These are phyloP conservation scores for Perognathus longimembris DNA, from an alignment of 2,113 vertebrate species.

Conservation along the genomic window DNA sequence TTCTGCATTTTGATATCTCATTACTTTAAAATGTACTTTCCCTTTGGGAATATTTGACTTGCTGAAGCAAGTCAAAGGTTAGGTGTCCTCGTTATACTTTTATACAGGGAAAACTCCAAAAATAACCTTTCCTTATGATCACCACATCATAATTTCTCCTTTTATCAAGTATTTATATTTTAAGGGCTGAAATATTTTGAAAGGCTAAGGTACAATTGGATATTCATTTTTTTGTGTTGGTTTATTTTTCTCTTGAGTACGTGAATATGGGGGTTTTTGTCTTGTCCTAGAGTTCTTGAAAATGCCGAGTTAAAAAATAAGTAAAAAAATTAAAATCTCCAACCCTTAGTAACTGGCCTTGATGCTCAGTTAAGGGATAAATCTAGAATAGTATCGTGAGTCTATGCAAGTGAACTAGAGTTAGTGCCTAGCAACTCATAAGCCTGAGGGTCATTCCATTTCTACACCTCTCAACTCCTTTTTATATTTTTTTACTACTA, in stretches of 20 bases:
- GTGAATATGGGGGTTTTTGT: conserved; percentile 11
- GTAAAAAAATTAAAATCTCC: conserved; percentile 27
- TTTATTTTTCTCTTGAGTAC: conserved; percentile 17
- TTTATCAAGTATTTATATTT: conserved; percentile 57
- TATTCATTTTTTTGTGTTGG: conserved; percentile 12
- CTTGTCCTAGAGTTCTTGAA: conserved; percentile 9
- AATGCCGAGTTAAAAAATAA: conserved; percentile 19
- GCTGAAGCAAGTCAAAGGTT: conserved; percentile 52
- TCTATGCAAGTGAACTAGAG: background rate
- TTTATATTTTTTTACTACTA: conserved; percentile 19
- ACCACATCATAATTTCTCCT: background rate
- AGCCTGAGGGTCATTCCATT: background rate
- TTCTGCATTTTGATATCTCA: background rate
- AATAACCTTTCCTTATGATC: conserved; percentile 38
- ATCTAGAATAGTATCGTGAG: background rate
- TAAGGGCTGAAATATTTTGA: conserved; percentile 42
- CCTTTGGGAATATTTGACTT: background rate
- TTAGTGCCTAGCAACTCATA: conserved; percentile 11
- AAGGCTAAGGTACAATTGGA: background rate
- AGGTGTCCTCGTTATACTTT: conserved; percentile 20
- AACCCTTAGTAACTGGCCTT: background rate
- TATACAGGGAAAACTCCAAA: conserved; percentile 33
- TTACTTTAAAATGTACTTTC: conserved; percentile 23
- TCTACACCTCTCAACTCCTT: background rate
- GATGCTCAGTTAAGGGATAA: background rate